phyloP scores from a whole-genome alignment of 2,113 vertebrate genomes.

The Anseranas semipalmata region DNA sequence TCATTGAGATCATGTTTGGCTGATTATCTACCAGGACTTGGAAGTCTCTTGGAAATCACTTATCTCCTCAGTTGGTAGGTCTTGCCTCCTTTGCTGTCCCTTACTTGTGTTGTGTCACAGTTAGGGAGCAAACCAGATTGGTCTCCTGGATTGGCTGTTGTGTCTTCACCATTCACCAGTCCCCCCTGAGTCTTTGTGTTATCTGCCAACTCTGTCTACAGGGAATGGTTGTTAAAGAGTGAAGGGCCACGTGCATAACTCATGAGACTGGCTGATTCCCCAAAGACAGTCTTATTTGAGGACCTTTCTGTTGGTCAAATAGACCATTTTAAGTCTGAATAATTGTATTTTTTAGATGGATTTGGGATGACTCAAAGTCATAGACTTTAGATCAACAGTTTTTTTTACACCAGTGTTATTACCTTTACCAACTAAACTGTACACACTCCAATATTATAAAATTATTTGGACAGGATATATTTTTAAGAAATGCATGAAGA shows the following conservation, averaged over 20 bases:
- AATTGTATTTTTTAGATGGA: neutral
- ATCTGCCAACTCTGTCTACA: neutral
- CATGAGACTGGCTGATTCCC: neutral
- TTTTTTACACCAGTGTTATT: neutral
- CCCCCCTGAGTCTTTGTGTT: neutral
- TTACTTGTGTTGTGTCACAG: neutral
- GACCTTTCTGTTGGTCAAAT: neutral
- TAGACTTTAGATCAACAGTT: neutral
- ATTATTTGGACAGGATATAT: neutral
- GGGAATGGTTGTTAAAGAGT: neutral
- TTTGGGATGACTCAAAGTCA: neutral
- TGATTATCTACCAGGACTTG: neutral
- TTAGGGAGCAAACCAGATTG: accelerated
- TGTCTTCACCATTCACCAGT: neutral
- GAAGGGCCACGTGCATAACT: neutral
- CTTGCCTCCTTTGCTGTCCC: neutral
- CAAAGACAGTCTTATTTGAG: neutral
- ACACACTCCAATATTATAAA: neutral
- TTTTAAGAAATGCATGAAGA: neutral
- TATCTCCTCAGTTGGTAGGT: neutral
- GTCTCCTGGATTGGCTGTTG: neutral
- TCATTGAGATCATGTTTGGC: neutral
- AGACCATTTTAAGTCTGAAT: neutral
- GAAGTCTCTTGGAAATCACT: neutral
- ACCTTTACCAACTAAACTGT: neutral